phyloP scores from a whole-genome alignment of 2,888 invertebrate species.

The Deilephila elpenor region DNA sequence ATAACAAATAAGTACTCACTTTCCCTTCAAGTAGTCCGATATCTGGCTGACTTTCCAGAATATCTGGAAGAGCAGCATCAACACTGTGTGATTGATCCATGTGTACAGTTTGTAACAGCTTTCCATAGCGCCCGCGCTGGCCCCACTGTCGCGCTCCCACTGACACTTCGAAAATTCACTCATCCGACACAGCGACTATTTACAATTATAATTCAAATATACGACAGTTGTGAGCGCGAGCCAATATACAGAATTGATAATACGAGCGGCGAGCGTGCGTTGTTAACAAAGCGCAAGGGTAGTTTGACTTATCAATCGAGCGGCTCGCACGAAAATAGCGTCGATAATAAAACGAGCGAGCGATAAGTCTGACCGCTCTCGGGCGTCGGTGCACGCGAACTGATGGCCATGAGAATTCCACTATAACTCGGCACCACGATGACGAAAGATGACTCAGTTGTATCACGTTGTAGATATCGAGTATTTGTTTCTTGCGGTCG shows the following conservation, averaged over 20 bases:
- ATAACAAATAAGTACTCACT: conserved; percentile 61
- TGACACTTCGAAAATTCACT: conserved; percentile 74
- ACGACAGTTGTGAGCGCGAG: conserved; percentile 33
- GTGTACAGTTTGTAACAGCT: conserved; percentile 78
- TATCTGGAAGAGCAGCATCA: conserved; percentile 79
- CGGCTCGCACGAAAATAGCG: conserved; percentile 66
- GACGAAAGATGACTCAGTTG: conserved; percentile 78
- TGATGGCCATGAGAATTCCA: conserved; percentile 66
- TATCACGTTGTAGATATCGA: conserved; percentile 59
- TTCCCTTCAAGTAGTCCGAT: conserved; percentile 76
- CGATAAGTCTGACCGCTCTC: conserved; percentile 67
- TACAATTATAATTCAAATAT: conserved; percentile 55
- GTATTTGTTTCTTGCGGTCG: conserved; percentile 59
- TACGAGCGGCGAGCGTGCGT: conserved; percentile 47
- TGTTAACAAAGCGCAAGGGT: conserved; percentile 53
- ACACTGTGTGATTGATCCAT: conserved; percentile 77
- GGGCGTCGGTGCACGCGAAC: conserved; percentile 75
- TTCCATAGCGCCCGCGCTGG: conserved; percentile 71
- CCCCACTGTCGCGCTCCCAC: conserved; percentile 65
- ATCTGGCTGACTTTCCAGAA: conserved; percentile 82
- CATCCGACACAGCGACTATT: conserved; percentile 71
- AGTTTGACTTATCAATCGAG: conserved; percentile 61
- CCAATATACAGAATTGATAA: conserved; percentile 28
- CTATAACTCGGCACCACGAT: conserved; percentile 57
- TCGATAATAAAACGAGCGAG: conserved; percentile 49